Evolutionary conservation across 2,888 invertebrate genomes (phyloP).

Genomic region (Chymomyza fuscimana): DNA sequence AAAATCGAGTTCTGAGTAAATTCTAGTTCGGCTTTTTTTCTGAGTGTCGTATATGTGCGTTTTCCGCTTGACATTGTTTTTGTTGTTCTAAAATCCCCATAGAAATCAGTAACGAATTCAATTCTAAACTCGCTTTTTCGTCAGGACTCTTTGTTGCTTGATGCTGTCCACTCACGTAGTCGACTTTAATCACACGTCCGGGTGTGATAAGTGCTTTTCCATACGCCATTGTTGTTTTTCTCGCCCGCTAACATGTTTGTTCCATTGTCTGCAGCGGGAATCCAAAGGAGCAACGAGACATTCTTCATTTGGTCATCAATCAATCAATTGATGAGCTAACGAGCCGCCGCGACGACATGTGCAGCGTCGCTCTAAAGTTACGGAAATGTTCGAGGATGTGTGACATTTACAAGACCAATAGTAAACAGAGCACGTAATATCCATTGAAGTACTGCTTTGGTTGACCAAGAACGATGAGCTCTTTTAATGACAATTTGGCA

Average conservation of each 20-base stretch:
- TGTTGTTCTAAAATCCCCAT: slow-evolving; percentile 46
- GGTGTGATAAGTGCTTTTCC: slow-evolving; percentile 65
- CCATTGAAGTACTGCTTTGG: slow-evolving; percentile 22
- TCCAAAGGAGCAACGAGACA: slow-evolving; percentile 43
- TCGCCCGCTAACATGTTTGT: not conserved
- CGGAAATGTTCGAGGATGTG: slow-evolving; percentile 22
- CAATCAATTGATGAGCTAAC: slow-evolving; percentile 69
- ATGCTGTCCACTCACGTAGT: not conserved
- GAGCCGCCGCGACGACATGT: slow-evolving; percentile 41
- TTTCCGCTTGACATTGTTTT: slow-evolving; percentile 13
- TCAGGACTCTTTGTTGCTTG: not conserved
- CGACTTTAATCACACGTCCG: slow-evolving; percentile 9
- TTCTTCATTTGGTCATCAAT: slow-evolving; percentile 63
- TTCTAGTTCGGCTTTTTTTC: not conserved
- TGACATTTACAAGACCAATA: slow-evolving; percentile 25
- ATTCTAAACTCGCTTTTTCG: slow-evolving; percentile 20
- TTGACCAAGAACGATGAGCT: slow-evolving; percentile 54
- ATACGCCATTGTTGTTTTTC: slow-evolving; percentile 36
- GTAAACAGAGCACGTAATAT: slow-evolving; percentile 72
- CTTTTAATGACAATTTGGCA: not conserved
- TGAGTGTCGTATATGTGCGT: not conserved
- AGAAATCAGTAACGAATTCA: slow-evolving; percentile 53
- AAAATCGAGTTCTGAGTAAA: not conserved
- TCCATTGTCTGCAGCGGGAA: slow-evolving; percentile 33
- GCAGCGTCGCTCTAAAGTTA: slow-evolving; percentile 7